A percentile compares a stretch with the other conserved stretches of the same genome.
phyloP scores from a whole-genome alignment of 2,113 vertebrate species.

The Sapajus apella region DNA sequence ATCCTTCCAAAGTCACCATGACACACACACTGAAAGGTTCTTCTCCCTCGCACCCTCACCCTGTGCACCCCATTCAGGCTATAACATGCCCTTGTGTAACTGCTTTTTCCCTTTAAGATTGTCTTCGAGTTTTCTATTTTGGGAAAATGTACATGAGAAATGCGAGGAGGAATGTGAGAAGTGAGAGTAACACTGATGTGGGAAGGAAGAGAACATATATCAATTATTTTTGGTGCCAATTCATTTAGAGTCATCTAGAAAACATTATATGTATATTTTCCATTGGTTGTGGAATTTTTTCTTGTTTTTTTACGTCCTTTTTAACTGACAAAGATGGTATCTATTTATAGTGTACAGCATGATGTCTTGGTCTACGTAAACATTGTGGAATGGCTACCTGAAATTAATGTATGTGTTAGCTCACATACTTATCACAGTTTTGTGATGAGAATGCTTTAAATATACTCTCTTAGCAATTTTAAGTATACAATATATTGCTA shows the following conservation, averaged over 20 bases:
- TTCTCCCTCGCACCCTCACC: not conserved
- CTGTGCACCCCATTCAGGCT: not conserved
- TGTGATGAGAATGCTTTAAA: not conserved
- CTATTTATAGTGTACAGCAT: not conserved
- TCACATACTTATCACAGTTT: not conserved
- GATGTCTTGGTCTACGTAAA: not conserved
- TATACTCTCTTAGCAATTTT: not conserved
- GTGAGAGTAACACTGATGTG: not conserved
- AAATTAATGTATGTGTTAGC: not conserved
- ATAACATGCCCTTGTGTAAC: not conserved
- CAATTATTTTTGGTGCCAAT: not conserved
- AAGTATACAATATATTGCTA: not conserved
- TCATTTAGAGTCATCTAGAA: not conserved
- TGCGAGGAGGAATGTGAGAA: not conserved
- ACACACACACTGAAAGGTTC: not conserved
- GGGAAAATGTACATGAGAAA: not conserved
- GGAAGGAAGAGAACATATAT: not conserved
- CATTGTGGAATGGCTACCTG: not conserved
- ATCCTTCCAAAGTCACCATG: rapidly evolving
- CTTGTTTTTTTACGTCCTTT: not conserved
- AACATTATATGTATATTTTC: not conserved
- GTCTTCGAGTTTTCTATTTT: not conserved
- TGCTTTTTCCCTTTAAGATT: not conserved
- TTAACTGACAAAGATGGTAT: not conserved
- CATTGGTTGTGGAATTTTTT: not conserved